Conservation (phyloP, 2,888 invertebrate species). For the Eristalinus sepulchralis region DNA sequence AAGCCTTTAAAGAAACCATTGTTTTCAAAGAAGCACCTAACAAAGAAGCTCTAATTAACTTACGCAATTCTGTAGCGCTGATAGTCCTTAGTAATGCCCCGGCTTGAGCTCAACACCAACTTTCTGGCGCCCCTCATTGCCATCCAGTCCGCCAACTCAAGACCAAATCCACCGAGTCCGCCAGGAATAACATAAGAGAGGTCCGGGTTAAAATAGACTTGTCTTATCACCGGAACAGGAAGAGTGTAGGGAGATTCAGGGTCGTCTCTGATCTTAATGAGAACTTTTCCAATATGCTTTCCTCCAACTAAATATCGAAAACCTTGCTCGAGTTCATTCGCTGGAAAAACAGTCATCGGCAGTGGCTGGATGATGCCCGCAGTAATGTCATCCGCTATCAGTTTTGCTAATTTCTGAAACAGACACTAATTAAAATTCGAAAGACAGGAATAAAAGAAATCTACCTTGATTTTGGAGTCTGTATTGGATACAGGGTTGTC, state of each 20-base stretch:
- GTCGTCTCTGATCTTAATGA: conserved; percentile 79
- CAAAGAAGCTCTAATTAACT: conserved; percentile 35
- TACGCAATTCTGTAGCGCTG: conserved; percentile 88
- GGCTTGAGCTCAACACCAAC: conserved; percentile 90
- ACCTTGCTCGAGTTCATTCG: conserved; percentile 86
- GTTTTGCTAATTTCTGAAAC: conserved; percentile 80
- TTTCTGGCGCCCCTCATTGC: conserved; percentile 90
- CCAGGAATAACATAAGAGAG: conserved; percentile 85
- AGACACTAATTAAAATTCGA: background rate
- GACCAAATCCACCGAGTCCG: conserved; percentile 95
- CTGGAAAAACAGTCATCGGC: conserved; percentile 84
- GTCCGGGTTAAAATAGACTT: conserved; percentile 77
- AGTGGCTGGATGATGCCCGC: conserved; percentile 87
- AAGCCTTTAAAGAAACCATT: conserved; percentile 79
- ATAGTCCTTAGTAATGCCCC: conserved; percentile 90
- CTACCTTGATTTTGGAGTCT: conserved; percentile 79
- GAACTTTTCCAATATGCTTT: conserved; percentile 90
- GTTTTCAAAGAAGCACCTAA: background rate
- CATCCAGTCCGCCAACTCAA: conserved; percentile 94
- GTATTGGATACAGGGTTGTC: conserved; percentile 85
- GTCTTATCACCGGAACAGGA: conserved; percentile 76
- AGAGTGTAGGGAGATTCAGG: conserved; percentile 73
- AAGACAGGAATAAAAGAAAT: background rate
- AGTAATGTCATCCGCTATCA: conserved; percentile 85
- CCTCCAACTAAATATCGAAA: conserved; percentile 86